Evolutionary conservation across 2,888 invertebrate species (phyloP).

Genomic region (Margaritifera margaritifera): DNA sequence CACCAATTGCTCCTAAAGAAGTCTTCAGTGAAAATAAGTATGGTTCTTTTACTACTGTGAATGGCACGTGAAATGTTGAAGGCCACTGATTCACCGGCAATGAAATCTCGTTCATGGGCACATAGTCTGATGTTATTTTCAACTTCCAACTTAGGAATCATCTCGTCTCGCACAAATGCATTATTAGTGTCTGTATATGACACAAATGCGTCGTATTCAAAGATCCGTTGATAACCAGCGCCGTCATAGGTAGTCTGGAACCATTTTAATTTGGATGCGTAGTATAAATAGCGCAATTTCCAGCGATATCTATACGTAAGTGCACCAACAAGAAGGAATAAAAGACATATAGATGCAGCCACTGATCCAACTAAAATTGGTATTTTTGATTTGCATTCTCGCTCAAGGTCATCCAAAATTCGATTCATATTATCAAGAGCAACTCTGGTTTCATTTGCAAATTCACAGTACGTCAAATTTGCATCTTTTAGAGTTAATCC

Average conservation of each 20-base stretch:
- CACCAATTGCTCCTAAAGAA: neutral
- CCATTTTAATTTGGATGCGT: neutral
- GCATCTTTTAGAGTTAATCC: too few relatives aligned
- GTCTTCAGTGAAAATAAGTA: neutral
- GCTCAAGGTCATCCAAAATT: neutral
- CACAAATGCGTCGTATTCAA: too few relatives aligned
- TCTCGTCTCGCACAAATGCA: neutral
- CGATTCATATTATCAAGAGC: neutral
- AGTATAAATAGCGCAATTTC: slow-evolving; percentile 4
- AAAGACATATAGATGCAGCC: neutral
- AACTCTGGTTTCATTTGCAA: too few relatives aligned
- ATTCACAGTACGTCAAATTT: too few relatives aligned
- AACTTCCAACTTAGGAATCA: neutral
- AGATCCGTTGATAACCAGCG: neutral
- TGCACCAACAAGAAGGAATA: neutral
- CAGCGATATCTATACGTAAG: slow-evolving; percentile 2
- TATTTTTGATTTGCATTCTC: neutral
- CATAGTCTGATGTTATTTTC: neutral
- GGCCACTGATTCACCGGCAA: neutral
- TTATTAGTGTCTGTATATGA: too few relatives aligned
- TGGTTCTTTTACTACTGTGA: slow-evolving; percentile 3
- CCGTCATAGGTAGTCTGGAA: too few relatives aligned
- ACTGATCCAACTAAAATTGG: neutral
- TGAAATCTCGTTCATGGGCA: neutral
- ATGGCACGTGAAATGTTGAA: slow-evolving; percentile 2